Evolutionary conservation across 2,888 invertebrate genomes (phyloP), one percentile per base, ranked within the genome.

Genomic region (Deilephila porcellus): DNA sequence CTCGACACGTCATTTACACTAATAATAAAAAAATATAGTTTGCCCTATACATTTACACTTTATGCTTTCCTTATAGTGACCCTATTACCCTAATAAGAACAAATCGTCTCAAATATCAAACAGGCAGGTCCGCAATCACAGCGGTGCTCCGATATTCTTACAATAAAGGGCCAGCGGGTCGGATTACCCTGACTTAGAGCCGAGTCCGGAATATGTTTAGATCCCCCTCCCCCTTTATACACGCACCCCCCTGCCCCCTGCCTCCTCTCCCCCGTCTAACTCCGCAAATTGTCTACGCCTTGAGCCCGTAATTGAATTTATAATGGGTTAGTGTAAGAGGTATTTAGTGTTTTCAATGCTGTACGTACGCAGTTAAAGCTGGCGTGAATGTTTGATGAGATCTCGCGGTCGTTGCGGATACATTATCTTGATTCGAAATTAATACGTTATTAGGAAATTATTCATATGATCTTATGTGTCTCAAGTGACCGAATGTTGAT

Each of bases 261-360:
- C 71, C 70, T 76, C 72, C 78, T 72, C 76, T 73, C 63, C 73
- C 71, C 20, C 76, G 74, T 77, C 73, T 75, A 74, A 77, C 81
- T 80, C 76, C 86, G 85, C 90, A 89, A 90, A 92, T 91, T 90
- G 90, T 91, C 89, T 90, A 80, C 89, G 88, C 90, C 91, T 91
- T 91, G 87, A 89, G 88, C 82, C 82, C 87, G 88, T 93, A 92
- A 93, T 93, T 92, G 93, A 93, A 93, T 93, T 92, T 93, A 93
- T 93, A 93, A 93, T 92, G 87, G 91, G 89, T 91, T 90, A 91
- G 91, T 92, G 91, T 88, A 90, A 86, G 87, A 84, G 87, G 91
- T 91, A 90, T 92, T 92, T 90, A 91, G 90, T 86, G 86, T 90
- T 87, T 88, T 71, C 72, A 72, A 53, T 67, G n/a, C 67, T 70